These are phyloP conservation scores for Pachymerium ferrugineum DNA, from an alignment of 2,888 invertebrate genomes.

Conservation along the genomic window DNA sequence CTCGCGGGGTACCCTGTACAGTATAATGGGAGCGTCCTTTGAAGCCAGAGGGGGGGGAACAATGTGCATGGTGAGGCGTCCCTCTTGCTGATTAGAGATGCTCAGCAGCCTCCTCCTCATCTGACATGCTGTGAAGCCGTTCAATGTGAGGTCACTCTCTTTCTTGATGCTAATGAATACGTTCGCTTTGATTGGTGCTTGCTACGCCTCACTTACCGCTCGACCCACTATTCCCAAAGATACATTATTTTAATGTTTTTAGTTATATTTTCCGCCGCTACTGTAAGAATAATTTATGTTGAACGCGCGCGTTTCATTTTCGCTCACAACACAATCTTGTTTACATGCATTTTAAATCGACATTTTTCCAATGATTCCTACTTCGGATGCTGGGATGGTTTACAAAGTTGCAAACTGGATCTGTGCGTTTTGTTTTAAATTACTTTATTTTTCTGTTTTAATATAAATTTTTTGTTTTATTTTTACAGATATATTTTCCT, in stretches of 20 bases:
- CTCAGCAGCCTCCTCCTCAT: constrained; percentile 27
- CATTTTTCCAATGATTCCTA: too few relatives aligned
- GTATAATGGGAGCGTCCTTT: constrained; percentile 23
- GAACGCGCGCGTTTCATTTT: not conserved
- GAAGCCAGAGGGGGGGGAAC: constrained; percentile 20
- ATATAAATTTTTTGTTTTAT: not conserved
- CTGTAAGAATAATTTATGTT: not conserved
- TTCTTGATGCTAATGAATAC: constrained; percentile 27
- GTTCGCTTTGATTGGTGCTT: constrained; percentile 25
- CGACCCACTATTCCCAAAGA: not conserved
- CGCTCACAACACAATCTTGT: too few relatives aligned
- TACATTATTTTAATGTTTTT: constrained; percentile 1
- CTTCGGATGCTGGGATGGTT: too few relatives aligned
- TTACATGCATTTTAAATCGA: too few relatives aligned
- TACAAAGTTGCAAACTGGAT: too few relatives aligned
- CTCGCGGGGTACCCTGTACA: not conserved
- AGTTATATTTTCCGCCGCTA: not conserved
- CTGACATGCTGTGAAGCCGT: constrained; percentile 24
- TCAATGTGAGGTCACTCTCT: constrained; percentile 24
- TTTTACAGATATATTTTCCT: not conserved
- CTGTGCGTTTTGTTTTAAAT: too few relatives aligned
- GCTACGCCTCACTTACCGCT: constrained; percentile 3
- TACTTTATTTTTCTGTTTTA: not conserved
- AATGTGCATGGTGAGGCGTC: constrained; percentile 27
- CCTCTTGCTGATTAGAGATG: constrained; percentile 25